Evolutionary conservation across 1,140 invertebrate genomes (phyloP), one percentile per base, ranked within the genome.

Genomic region (Caenorhabditis latens): DNA sequence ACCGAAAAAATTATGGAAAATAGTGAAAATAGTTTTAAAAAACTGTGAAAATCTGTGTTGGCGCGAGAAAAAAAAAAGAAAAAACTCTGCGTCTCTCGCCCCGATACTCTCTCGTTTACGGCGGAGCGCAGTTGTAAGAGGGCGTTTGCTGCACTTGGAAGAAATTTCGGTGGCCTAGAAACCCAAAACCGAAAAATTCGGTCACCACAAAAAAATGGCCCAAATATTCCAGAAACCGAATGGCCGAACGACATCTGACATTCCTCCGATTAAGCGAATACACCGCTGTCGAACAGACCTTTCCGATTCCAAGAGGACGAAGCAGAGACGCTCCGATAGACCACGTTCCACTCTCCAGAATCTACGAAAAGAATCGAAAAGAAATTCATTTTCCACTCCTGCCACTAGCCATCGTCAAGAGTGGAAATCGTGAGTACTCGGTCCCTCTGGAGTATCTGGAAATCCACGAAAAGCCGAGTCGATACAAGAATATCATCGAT

Each of bases 241-340:
- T 79, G 46, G n/a, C 46, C 4, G 71, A 79, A 53, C 46, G 71
- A 24, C 71, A 79, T 79, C 43, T 79, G 46, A 79, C n/a, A n/a
- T 79, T 50, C 14, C 13, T 50, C 14, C n/a, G 42, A 43, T 32
- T 79, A 21, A 43, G 71, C 11, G n/a, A 53, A 7, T 8, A 24
- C 3, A 79, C 53, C 14, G n/a, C 71, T 3, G 8, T 7, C 7
- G 71, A 50, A 24, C 2, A 24, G 7, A 48, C 19, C 2, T 14
- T 79, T 24, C 14, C 40, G 24, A 11, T 21, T 46, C 16, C 14
- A 79, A 16, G 6, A 11, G 46, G 46, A 14, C 16, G 71, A 50
- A 42, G 16, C 1, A 75, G 16, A 75, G 11, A 79, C 50, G 71
- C 40, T 19, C 5, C 7, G 21, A 50, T 13, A 2, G 4, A 24